phyloP scores from a whole-genome alignment of 2,113 vertebrate genomes.

The Strix uralensis region DNA sequence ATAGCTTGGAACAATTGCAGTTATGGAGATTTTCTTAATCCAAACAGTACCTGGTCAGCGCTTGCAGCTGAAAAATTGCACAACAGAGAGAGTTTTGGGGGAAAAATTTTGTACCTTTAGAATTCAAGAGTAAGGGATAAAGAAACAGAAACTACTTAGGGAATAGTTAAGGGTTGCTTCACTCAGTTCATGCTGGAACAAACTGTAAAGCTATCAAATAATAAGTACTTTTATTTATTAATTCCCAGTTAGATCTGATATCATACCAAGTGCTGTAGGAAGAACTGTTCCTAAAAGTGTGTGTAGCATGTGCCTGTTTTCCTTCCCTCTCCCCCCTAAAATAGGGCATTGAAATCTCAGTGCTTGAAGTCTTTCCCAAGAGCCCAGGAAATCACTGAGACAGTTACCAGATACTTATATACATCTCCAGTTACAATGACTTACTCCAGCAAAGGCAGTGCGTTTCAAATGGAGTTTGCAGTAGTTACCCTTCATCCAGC shows the following conservation, averaged over 20 bases:
- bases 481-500: neutral
- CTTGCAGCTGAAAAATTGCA: neutral
- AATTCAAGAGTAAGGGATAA: neutral
- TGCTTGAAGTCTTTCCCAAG: neutral
- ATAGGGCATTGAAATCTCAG: neutral
- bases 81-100: neutral
- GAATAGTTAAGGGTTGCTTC: neutral
- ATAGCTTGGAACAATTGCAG: neutral
- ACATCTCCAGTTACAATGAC: neutral
- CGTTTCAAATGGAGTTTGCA: neutral
- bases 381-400: neutral
- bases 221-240: neutral
- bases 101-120: neutral
- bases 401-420: neutral
- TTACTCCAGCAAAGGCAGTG: neutral
- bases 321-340: neutral
- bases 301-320: neutral
- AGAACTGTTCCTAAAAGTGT: neutral
- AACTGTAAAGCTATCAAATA: neutral
- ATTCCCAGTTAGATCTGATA: neutral
- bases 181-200: neutral
- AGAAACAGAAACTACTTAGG: neutral
- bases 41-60: neutral
- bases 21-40: neutral
- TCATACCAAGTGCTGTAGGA: neutral